Evolutionary conservation across 2,113 vertebrate genomes (phyloP), one percentile per base, ranked within the genome.

Genomic region (Oncorhynchus masou): DNA sequence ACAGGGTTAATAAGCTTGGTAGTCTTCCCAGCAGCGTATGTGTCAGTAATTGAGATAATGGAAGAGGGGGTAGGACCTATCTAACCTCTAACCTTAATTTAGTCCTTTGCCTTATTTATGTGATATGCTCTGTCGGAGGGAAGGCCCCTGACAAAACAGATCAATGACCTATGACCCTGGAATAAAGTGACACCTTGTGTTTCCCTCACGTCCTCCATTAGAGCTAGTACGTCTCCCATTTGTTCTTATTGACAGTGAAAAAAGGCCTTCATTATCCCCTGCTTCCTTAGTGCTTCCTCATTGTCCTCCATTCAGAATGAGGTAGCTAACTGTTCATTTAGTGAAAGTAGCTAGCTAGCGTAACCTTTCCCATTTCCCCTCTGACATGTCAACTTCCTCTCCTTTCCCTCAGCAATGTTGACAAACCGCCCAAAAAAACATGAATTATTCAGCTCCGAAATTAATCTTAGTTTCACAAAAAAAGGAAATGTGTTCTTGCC

Each of bases 31-130:
- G 93, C 48, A 29, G 64, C 31, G 93, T 93, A 94, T 91, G 94
- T 94, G 94, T 92, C 94, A 92, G 94, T 95, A 93, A 93, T 93
- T 91, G 88, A 90, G 93, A 94, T 95, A 95, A 95, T 95, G 94
- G 94, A 93, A 91, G 92, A 93, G 95, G 95, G 93, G 91, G 93
- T 91, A 93, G 92, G 73, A 94, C 92, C 94, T 92, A 93, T 94
- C 90, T 94, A 94, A 94, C 93, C 92, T 94, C 94, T 95, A 93
- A 92, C 92, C 94, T 94, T 93, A 94, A 94, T 94, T 94, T 95
- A 95, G 95, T 93, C 90, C 54, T 93, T 93, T 93, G 93, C 94
- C 93, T 93, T 89, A 76, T 74, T 73, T 68, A 78, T 82, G 81
- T 86, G 78, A 81, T 83, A 81, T 83, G 76, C 39, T 70, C 75